Conservation (phyloP, 2,888 invertebrate species). For the Troilus luridus region DNA sequence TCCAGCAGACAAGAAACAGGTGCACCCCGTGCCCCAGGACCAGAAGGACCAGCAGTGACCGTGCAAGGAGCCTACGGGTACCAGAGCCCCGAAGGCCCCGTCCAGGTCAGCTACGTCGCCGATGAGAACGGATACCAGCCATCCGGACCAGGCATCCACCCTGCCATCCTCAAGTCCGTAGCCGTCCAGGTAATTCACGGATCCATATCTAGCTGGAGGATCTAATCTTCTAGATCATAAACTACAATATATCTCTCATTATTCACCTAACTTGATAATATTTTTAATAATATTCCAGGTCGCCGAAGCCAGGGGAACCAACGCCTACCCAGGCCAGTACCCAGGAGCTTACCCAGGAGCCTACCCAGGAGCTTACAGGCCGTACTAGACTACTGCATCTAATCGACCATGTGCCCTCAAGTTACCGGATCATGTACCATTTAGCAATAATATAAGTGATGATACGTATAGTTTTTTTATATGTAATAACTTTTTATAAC, state of each 20-base stretch:
- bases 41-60: constrained; percentile 66
- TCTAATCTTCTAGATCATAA: neutral
- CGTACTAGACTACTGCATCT: constrained; percentile 2
- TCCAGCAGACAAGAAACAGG: constrained; percentile 66
- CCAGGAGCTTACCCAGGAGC: constrained; percentile 27
- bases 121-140: constrained; percentile 67
- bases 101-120: constrained; percentile 66
- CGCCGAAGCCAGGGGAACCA: constrained; percentile 61
- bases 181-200: constrained; percentile 65
- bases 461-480: constrained; percentile 44
- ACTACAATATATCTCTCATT: neutral
- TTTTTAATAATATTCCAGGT: constrained; percentile 56
- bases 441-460: constrained; percentile 45
- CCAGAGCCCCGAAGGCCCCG: constrained; percentile 73
- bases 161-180: constrained; percentile 67
- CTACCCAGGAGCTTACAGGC: constrained; percentile 53
- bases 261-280: neutral
- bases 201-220: constrained; percentile 47
- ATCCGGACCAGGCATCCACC: constrained; percentile 66
- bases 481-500: constrained; percentile 38
- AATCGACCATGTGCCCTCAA: constrained; percentile 35
- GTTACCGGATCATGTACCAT: constrained; percentile 56
- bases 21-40: constrained; percentile 66
- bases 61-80: constrained; percentile 74
- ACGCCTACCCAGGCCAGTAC: constrained; percentile 32